These are phyloP conservation scores for Hydrotaea cyrtoneurina DNA, from an alignment of 2,888 invertebrate species.

Conservation along the genomic window DNA sequence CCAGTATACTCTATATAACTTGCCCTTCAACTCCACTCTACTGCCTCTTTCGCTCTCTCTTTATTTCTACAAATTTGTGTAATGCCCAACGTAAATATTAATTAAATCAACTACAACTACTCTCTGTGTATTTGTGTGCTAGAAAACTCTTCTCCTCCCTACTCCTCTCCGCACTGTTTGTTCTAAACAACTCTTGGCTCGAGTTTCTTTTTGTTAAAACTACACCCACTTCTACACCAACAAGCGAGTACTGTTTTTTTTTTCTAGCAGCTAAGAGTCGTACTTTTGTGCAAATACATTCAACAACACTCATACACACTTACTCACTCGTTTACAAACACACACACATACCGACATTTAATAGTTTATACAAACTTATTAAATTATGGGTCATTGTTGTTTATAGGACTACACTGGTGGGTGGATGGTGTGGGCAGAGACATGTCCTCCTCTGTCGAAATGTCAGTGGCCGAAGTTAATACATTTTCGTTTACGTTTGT, in stretches of 20 bases:
- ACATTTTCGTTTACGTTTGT: too few relatives aligned
- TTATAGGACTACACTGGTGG: neutral
- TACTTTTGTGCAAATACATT: neutral
- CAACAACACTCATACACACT: neutral
- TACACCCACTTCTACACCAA: neutral
- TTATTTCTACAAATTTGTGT: neutral
- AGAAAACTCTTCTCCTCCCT: too few relatives aligned
- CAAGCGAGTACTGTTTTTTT: neutral
- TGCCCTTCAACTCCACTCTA: neutral
- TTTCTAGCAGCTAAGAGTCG: neutral
- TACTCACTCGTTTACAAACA: neutral
- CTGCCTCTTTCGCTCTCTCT: too few relatives aligned
- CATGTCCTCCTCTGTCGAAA: neutral
- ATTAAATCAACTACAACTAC: neutral
- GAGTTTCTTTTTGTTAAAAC: neutral
- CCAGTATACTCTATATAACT: too few relatives aligned
- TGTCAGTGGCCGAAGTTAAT: neutral
- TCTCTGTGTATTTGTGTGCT: neutral
- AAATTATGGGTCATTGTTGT: slow-evolving; percentile 30
- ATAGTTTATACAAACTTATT: slow-evolving; percentile 1
- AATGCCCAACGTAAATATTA: neutral
- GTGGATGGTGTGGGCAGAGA: too few relatives aligned
- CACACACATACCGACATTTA: neutral
- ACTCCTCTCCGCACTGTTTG: too few relatives aligned
- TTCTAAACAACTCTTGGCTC: too few relatives aligned